Evolutionary conservation across 1,140 invertebrate genomes (phyloP).

Genomic region (Eumeta japonica): DNA sequence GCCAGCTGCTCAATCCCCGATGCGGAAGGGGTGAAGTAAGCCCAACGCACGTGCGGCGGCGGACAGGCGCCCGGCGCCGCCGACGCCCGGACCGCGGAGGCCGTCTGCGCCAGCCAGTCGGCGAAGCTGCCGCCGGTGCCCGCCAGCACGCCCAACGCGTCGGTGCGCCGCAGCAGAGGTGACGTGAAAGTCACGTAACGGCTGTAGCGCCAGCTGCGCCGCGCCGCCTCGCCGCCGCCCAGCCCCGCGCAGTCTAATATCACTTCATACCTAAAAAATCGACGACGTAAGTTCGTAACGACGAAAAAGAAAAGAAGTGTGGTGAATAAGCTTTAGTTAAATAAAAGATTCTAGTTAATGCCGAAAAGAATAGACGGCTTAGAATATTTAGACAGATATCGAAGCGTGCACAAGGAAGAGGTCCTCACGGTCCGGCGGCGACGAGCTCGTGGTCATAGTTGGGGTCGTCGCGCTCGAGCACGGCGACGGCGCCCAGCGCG

Average conservation of each 20-base stretch:
- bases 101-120: constrained; percentile 43
- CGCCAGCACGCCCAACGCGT: constrained; percentile 70
- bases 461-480: constrained; percentile 77
- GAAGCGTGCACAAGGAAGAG: constrained; percentile 3
- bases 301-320: no score
- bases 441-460: constrained; percentile 62
- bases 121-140: constrained; percentile 62
- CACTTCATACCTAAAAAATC: constrained; percentile 75
- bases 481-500: constrained; percentile 69
- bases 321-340: no score
- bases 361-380: no score
- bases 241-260: constrained; percentile 83
- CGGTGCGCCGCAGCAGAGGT: constrained; percentile 79
- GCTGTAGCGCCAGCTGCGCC: constrained; percentile 66
- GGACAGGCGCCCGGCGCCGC: constrained; percentile 4
- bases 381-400: no score
- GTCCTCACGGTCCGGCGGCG: constrained; percentile 64
- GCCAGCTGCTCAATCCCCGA: no score
- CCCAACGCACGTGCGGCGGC: constrained; percentile 24
- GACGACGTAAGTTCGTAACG: no score
- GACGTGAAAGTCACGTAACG: constrained; percentile 83
- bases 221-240: constrained; percentile 59
- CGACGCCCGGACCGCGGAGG: constrained; percentile 9
- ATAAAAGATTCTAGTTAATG: no score
- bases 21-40: constrained; percentile 22